Evolutionary conservation across 2,113 vertebrate genomes (phyloP).

Genomic region (Leptosomus discolor): DNA sequence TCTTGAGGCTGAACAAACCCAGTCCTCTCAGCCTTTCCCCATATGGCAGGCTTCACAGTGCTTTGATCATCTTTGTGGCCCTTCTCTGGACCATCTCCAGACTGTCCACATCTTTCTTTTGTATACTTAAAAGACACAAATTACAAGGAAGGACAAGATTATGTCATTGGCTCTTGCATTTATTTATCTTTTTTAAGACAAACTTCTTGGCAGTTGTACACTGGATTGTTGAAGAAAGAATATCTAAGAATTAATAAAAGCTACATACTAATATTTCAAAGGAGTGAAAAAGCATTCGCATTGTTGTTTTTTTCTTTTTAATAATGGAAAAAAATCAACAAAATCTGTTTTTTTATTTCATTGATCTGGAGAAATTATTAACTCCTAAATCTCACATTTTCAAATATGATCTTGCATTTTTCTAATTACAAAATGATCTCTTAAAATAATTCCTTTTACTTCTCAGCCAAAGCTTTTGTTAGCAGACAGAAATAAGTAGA

Average conservation of each 20-base stretch:
- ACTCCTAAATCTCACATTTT: neutral
- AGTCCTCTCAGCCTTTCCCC: too few species aligned
- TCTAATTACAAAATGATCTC: neutral
- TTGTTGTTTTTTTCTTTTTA: accelerated
- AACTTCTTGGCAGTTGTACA: neutral
- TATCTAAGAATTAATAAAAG: neutral
- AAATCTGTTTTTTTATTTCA: neutral
- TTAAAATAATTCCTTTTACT: neutral
- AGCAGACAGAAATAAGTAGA: neutral
- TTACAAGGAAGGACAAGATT: neutral
- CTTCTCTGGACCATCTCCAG: too few species aligned
- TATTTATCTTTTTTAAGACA: neutral
- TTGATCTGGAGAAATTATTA: neutral
- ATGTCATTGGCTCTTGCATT: neutral
- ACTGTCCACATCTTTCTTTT: too few species aligned
- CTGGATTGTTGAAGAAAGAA: neutral
- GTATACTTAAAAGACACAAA: neutral
- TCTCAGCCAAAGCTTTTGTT: neutral
- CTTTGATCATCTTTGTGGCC: too few species aligned
- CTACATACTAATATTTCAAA: neutral
- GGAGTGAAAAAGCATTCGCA: neutral
- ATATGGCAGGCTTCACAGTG: too few species aligned
- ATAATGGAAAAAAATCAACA: neutral
- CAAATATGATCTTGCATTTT: neutral
- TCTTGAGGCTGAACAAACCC: too few species aligned